These are phyloP conservation scores for Echiichthys vipera DNA, from an alignment of 2,797 vertebrate species.

Conservation along the genomic window DNA sequence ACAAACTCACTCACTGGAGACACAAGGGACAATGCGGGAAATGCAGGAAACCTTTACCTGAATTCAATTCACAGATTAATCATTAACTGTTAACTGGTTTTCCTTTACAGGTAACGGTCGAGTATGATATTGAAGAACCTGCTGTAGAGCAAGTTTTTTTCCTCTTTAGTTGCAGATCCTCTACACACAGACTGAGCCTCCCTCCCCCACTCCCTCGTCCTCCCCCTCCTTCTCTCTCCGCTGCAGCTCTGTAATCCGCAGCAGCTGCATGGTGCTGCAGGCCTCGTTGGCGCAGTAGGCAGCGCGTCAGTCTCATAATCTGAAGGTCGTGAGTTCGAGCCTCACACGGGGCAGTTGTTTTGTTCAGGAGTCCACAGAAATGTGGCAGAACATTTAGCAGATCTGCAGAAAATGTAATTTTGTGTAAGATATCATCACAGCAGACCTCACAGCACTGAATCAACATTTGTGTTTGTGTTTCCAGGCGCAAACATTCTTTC, in stretches of 20 bases:
- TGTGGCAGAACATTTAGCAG: no score
- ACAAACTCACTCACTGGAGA: constrained; percentile 9
- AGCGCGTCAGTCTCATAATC: constrained; percentile 81
- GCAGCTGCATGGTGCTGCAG: fast-evolving
- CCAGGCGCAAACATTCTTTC: not conserved
- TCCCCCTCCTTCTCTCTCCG: fast-evolving
- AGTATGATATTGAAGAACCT: no score
- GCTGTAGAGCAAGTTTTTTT: not conserved
- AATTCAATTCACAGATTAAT: not conserved
- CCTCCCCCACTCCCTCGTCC: not conserved
- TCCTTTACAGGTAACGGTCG: no score
- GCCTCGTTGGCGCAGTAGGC: constrained; percentile 82
- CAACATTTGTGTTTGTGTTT: not conserved
- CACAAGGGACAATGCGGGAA: constrained; percentile 14
- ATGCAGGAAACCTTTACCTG: not conserved
- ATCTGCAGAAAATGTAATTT: not conserved
- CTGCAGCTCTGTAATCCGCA: constrained; percentile 19
- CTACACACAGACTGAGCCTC: not conserved
- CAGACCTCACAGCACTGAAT: not conserved
- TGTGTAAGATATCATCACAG: not conserved
- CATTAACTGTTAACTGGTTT: no score
- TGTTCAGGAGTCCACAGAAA: not conserved
- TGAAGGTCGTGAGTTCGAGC: constrained; percentile 83
- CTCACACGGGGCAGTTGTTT: constrained; percentile 76
- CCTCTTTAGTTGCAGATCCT: not conserved